phyloP scores from a whole-genome alignment of 2,797 vertebrate genomes.

The Anguilla pacifica region DNA sequence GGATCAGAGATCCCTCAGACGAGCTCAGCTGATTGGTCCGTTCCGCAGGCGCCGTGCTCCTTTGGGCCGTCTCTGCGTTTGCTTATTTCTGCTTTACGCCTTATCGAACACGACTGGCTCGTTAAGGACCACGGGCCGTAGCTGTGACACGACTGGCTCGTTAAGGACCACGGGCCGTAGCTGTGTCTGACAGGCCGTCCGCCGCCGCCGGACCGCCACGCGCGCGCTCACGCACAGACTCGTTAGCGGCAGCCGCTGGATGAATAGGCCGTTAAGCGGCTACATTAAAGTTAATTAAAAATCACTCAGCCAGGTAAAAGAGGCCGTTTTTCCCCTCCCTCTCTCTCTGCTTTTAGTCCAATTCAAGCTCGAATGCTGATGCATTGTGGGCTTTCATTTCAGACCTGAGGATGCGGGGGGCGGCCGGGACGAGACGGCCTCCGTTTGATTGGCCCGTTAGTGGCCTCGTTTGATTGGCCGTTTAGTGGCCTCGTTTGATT shows the following conservation, averaged over 20 bases:
- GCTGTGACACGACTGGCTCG: not conserved
- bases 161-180: not conserved
- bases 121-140: conserved; percentile 11
- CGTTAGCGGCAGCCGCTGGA: not conserved
- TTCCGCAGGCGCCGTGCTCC: not conserved
- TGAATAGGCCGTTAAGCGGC: conserved; percentile 48
- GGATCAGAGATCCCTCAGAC: not conserved
- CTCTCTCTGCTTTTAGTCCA: not conserved
- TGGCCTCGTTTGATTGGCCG: too few relatives aligned
- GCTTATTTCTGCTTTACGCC: not conserved
- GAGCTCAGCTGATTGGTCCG: not conserved
- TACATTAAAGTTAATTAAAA: conserved; percentile 61
- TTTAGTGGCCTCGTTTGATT: too few relatives aligned
- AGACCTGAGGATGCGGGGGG: conserved; percentile 18
- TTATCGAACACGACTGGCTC: not conserved
- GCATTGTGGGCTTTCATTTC: conserved; percentile 33
- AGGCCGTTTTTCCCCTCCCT: conserved; percentile 21
- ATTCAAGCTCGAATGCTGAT: conserved; percentile 17
- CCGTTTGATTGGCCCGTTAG: not conserved
- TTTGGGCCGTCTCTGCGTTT: not conserved
- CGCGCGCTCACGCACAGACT: not conserved
- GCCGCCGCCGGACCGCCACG: not conserved
- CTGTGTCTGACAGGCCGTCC: not conserved
- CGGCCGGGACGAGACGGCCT: conserved; percentile 29
- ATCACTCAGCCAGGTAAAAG: conserved; percentile 45